phyloP scores from a whole-genome alignment of 2,113 vertebrate species.

The Carollia perspicillata region DNA sequence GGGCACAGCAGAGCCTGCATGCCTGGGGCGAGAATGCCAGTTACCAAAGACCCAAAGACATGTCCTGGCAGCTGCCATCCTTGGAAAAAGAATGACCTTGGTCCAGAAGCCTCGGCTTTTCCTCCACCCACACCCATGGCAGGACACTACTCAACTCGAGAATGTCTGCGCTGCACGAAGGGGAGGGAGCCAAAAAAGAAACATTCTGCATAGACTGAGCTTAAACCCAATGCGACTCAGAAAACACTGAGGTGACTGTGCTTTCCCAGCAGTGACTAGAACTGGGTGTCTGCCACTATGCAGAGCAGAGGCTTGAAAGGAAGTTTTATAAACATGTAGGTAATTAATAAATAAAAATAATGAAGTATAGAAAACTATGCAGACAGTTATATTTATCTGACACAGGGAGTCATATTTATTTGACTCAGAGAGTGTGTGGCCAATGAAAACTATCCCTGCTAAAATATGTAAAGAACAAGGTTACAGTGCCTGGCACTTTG shows the following conservation, averaged over 20 bases:
- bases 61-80: background rate
- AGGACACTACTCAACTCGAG: background rate
- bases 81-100: background rate
- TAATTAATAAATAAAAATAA: constrained; percentile 6
- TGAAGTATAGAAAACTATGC: background rate
- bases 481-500: background rate
- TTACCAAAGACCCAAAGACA: background rate
- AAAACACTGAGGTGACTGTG: background rate
- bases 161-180: background rate
- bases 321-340: background rate
- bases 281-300: background rate
- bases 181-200: background rate
- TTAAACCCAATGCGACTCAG: background rate
- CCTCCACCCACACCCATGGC: background rate
- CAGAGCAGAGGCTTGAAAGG: background rate
- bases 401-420: background rate
- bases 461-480: background rate
- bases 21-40: background rate
- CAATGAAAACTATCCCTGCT: background rate
- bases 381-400: background rate
- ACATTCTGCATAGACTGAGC: background rate
- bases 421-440: background rate
- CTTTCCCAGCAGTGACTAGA: background rate
- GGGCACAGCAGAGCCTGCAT: background rate
- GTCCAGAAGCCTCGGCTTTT: background rate